Percentiles rank a stretch among this genome's conserved stretches.
phyloP scores from a whole-genome alignment of 2,797 vertebrate species.

The Dallia pectoralis region DNA sequence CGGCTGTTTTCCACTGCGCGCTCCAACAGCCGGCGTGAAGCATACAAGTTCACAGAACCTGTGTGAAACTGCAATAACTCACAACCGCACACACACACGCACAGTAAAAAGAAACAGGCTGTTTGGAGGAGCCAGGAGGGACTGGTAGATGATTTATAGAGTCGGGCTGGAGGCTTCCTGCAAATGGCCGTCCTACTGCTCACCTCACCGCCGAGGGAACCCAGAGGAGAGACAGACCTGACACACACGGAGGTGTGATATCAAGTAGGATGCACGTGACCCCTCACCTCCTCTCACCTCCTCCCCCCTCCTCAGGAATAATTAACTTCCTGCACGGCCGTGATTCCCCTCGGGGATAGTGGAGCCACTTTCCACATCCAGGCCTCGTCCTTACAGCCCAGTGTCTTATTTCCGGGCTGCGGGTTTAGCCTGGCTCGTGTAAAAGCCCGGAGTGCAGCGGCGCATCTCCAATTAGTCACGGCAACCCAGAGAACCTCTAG shows the following conservation, averaged over 20 bases:
- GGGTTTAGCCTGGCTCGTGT: neutral
- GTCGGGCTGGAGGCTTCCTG: slow-evolving; percentile 6
- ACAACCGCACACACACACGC: slow-evolving; percentile 12
- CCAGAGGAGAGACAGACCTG: slow-evolving; percentile 7
- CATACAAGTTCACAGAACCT: slow-evolving; percentile 7
- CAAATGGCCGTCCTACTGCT: neutral
- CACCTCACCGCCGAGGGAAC: slow-evolving; percentile 21
- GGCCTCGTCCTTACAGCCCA: neutral
- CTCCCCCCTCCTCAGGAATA: neutral
- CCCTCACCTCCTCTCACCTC: neutral
- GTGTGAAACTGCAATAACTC: slow-evolving; percentile 7
- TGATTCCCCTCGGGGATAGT: slow-evolving; percentile 64
- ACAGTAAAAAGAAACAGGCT: slow-evolving; percentile 40
- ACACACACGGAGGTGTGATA: neutral
- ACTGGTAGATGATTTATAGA: slow-evolving; percentile 64
- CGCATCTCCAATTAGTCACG: neutral
- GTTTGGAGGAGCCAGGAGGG: slow-evolving; percentile 49
- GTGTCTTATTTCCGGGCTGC: neutral
- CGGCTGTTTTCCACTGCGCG: slow-evolving; percentile 47
- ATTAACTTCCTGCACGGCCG: neutral
- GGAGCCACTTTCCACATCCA: neutral
- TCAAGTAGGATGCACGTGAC: neutral
- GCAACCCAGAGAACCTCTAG: neutral
- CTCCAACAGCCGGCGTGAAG: slow-evolving; percentile 37
- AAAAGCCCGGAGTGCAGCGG: neutral